phyloP scores from a whole-genome alignment of 2,888 invertebrate species.

The Hymenopus coronatus region DNA sequence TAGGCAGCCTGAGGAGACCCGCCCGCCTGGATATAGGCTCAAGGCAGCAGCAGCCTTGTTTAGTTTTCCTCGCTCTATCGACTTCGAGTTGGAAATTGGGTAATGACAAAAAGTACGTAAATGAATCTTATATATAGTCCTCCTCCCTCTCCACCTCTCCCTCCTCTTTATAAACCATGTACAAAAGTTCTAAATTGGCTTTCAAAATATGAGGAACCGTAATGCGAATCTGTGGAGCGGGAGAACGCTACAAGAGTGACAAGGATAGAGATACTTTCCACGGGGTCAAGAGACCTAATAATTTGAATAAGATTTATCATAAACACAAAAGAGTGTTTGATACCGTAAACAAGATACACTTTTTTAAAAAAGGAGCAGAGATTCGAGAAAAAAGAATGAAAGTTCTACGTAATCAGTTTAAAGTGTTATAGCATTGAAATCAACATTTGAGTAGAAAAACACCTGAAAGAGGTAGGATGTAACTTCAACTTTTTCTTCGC shows the following conservation, averaged over 20 bases:
- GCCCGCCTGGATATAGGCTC: neutral
- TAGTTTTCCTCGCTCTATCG: constrained; percentile 19
- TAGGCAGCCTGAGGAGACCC: neutral
- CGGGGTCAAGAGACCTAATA: neutral
- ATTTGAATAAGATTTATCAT: neutral
- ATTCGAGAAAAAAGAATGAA: neutral
- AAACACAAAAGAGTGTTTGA: neutral
- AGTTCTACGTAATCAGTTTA: neutral
- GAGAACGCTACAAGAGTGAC: neutral
- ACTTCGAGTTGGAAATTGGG: constrained; percentile 19
- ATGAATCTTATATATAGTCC: constrained; percentile 22
- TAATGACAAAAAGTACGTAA: constrained; percentile 22
- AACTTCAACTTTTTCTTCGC: no score
- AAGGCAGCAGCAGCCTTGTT: constrained; percentile 22
- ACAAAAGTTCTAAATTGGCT: constrained; percentile 22
- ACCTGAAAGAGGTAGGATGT: neutral
- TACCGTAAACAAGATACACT: neutral
- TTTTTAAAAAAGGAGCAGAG: neutral
- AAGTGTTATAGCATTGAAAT: neutral
- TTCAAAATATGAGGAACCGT: constrained; percentile 20
- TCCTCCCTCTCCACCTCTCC: neutral
- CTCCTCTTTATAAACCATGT: constrained; percentile 16
- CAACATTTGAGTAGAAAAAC: neutral
- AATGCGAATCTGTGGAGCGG: constrained; percentile 9
- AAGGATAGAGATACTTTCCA: neutral